These are phyloP conservation scores for Euura lappo DNA, from an alignment of 1,140 invertebrate species.

Conservation along the genomic window DNA sequence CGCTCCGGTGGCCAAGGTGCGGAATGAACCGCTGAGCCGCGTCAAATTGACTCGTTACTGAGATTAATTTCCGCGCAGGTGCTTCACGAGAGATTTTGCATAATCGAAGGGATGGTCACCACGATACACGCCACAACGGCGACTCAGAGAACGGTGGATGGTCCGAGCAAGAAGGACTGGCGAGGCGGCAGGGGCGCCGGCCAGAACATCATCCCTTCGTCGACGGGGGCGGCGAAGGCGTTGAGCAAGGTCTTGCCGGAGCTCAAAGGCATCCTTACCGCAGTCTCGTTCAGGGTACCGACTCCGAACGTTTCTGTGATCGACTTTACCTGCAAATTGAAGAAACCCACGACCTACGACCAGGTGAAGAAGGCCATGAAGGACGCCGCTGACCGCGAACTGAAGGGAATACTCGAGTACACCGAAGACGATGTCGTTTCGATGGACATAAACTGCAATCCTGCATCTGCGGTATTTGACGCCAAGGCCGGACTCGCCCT, in stretches of 20 bases:
- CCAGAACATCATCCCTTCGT: constrained; percentile 72
- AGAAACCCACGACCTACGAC: constrained; percentile 65
- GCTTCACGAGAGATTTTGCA: constrained; percentile 73
- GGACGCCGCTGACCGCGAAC: constrained; percentile 64
- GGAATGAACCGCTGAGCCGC: neutral
- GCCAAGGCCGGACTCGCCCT: constrained; percentile 72
- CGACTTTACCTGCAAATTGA: constrained; percentile 62
- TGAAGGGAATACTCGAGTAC: constrained; percentile 74
- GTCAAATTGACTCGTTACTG: neutral
- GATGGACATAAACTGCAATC: constrained; percentile 69
- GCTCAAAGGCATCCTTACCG: constrained; percentile 62
- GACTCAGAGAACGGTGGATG: constrained; percentile 80
- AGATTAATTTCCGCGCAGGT: constrained; percentile 45
- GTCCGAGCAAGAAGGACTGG: constrained; percentile 69
- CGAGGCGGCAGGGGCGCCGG: constrained; percentile 67
- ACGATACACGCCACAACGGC: constrained; percentile 77
- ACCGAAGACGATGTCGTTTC: constrained; percentile 77
- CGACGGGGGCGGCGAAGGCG: constrained; percentile 73
- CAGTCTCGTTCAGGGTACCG: constrained; percentile 71
- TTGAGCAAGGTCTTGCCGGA: constrained; percentile 69
- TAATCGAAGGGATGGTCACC: constrained; percentile 77
- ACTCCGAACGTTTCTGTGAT: constrained; percentile 68
- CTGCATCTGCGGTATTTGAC: constrained; percentile 73
- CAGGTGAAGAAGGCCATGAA: constrained; percentile 72
- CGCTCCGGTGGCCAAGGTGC: constrained; percentile 70